Percentiles rank a stretch among this genome's conserved stretches.
Evolutionary conservation across 2,797 vertebrate species (phyloP).

Genomic region (Balearica regulorum): DNA sequence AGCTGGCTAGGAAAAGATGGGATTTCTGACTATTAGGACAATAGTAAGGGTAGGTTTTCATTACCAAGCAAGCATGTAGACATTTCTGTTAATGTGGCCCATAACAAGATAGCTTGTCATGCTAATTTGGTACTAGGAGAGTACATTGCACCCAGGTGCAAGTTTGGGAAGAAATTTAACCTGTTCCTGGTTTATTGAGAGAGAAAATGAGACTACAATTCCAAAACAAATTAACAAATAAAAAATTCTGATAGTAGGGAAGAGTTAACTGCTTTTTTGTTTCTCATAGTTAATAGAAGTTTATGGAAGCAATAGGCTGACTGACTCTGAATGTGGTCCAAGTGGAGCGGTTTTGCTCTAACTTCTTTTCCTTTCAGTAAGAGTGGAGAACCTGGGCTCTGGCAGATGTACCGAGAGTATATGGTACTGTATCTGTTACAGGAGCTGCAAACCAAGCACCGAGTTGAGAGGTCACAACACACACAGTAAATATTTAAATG

Average conservation of each 20-base stretch:
- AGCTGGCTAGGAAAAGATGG: not conserved
- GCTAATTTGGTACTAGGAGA: not conserved
- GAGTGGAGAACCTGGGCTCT: not conserved
- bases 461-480: not conserved
- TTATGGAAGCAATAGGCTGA: not conserved
- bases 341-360: not conserved
- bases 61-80: not conserved
- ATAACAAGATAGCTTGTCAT: not conserved
- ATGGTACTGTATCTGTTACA: not conserved
- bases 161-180: not conserved
- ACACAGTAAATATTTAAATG: not conserved
- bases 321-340: not conserved
- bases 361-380: not conserved
- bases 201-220: not conserved
- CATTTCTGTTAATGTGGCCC: not conserved
- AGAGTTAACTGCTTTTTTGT: not conserved
- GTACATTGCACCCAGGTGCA: not conserved
- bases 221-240: not conserved
- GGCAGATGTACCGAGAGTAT: not conserved
- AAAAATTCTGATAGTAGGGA: not conserved
- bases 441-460: not conserved
- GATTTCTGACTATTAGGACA: not conserved
- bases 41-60: not conserved
- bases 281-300: not conserved
- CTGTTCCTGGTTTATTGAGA: not conserved